These are phyloP conservation scores for Drosophila maculinotata DNA, from an alignment of 2,888 invertebrate genomes.

Conservation along the genomic window DNA sequence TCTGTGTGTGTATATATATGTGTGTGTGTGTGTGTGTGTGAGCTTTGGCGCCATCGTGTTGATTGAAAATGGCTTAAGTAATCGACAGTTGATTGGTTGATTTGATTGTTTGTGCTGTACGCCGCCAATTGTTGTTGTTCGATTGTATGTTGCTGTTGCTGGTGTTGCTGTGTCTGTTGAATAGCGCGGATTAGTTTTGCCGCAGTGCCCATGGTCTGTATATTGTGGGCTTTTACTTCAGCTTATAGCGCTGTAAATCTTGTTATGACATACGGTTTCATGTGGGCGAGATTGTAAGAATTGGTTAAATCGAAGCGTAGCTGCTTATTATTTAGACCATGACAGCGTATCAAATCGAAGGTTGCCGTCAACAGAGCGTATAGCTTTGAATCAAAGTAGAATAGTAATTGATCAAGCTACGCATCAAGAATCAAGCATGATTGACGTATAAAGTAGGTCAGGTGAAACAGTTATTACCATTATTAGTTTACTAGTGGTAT, in stretches of 20 bases:
- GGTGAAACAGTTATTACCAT: background rate
- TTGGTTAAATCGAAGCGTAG: conserved; percentile 6
- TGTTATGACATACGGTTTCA: conserved; percentile 14
- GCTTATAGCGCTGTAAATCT: conserved; percentile 37
- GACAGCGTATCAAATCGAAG: background rate
- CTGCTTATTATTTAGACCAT: conserved; percentile 7
- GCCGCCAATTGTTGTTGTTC: conserved; percentile 16
- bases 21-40: conserved; percentile 17
- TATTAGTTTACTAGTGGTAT: too few relatives aligned
- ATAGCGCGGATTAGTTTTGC: conserved; percentile 49
- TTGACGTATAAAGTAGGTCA: background rate
- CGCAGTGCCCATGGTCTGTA: conserved; percentile 20
- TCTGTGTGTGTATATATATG: conserved; percentile 6
- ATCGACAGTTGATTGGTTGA: conserved; percentile 79
- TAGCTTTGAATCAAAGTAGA: background rate
- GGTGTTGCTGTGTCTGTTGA: conserved; percentile 43
- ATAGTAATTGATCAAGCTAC: background rate
- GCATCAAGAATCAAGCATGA: background rate
- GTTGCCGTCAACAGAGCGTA: background rate
- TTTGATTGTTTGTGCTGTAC: conserved; percentile 66
- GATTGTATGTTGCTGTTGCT: conserved; percentile 2
- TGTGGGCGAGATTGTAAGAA: conserved; percentile 15
- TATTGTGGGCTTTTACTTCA: conserved; percentile 21
- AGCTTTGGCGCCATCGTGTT: conserved; percentile 55
- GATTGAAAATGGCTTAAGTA: conserved; percentile 80